phyloP scores from a whole-genome alignment of 2,113 vertebrate genomes.

The Uria aalge region DNA sequence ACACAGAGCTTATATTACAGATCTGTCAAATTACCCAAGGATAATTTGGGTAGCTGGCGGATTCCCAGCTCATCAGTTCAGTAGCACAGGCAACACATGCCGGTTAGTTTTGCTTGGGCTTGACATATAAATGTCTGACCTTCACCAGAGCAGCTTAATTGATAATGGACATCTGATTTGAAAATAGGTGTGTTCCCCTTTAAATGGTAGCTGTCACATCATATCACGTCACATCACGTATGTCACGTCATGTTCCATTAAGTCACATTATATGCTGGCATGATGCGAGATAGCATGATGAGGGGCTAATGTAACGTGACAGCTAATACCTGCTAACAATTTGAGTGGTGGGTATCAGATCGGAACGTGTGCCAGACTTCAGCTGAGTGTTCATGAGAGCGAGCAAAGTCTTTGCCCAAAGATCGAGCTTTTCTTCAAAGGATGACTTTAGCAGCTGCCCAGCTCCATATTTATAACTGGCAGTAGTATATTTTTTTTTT shows the following conservation, averaged over 20 bases:
- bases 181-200: constrained; percentile 66
- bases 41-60: constrained; percentile 31
- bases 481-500: neutral
- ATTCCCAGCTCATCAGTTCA: constrained; percentile 51
- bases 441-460: neutral
- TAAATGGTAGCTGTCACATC: constrained; percentile 60
- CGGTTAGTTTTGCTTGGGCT: constrained; percentile 11
- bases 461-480: neutral
- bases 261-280: constrained; percentile 58
- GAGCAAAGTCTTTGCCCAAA: neutral
- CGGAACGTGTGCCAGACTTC: neutral
- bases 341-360: constrained; percentile 26
- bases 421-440: neutral
- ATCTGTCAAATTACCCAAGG: constrained; percentile 46
- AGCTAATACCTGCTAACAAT: constrained; percentile 62
- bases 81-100: neutral
- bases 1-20: constrained; percentile 58
- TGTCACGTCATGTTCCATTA: constrained; percentile 63
- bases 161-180: constrained; percentile 43
- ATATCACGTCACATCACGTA: constrained; percentile 45
- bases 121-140: constrained; percentile 32
- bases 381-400: neutral
- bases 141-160: constrained; percentile 50
- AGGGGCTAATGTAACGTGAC: constrained; percentile 49
- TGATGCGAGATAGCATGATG: constrained; percentile 35